Base-by-base conservation (phyloP, 2,113 vertebrate genomes). In the Piprites chloris region DNA sequence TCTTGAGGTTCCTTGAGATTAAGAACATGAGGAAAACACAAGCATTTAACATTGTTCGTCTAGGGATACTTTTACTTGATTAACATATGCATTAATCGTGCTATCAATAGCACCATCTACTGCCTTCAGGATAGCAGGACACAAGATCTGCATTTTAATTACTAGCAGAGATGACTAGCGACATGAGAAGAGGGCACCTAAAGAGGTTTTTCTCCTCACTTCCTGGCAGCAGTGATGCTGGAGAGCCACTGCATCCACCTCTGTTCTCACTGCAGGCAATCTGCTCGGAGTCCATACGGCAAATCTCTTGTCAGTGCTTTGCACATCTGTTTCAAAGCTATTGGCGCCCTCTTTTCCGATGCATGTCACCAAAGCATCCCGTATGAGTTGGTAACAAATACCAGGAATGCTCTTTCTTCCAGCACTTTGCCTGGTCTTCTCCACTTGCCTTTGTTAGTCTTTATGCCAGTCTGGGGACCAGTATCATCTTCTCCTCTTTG, bases 91-190 rank as follows among this genome's bases (percentile, higher is more conserved):
- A 30, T 76, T 73, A 85, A 30, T 46, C 50, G n/a, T 16, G 26
- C 27, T 94, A 56, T 93, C 91, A 92, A 87, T 87, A 96, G 93
- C 89, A 94, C 94, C 85, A 82, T 82, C 94, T 97, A 56, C 89
- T 91, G 94, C 44, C 46, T 42, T 73, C 6, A 2, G 41, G 50
- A 42, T 11, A 85, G 62, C 52, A 94, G 26, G n/a, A 66, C 71
- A 84, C 8, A 46, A 68, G 26, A 32, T 42, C 62, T 79, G 32
- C 3, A 3, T 41, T 68, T 4, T 12, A 52, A 55, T 9, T 14
- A 49, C 50, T 8, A 74, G 52, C 27, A 78, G 28, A 58, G 9
- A 6, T 23, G 24, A 41, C 6, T 47, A 46, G 14, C 8, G 11
- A 61, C 47, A 63, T 37, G 39, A 59, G 41, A 55, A 49, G 21